Evolutionary conservation across 2,113 vertebrate genomes (phyloP).

Genomic region (Amphiprion ocellaris): DNA sequence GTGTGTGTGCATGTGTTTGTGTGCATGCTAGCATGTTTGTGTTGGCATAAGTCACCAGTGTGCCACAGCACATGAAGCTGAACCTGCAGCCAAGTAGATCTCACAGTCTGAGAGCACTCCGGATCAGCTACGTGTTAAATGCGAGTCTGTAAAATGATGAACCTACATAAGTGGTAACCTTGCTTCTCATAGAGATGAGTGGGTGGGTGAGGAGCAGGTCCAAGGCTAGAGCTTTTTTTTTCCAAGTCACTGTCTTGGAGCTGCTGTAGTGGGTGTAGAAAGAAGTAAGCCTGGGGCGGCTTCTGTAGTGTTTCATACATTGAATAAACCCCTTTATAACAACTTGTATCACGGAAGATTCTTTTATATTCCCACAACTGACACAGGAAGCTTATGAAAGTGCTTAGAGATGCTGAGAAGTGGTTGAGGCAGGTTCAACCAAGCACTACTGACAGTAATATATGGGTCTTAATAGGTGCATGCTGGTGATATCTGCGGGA

Average conservation of each 20-base stretch:
- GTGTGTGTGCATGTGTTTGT: slow-evolving; percentile 52
- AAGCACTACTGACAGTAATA: slow-evolving; percentile 80
- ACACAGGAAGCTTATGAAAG: slow-evolving; percentile 73
- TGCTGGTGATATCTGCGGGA: slow-evolving; percentile 77
- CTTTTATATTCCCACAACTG: slow-evolving; percentile 70
- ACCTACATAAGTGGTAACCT: slow-evolving; percentile 71
- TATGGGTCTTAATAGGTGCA: slow-evolving; percentile 82
- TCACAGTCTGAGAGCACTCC: slow-evolving; percentile 40
- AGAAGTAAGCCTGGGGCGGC: slow-evolving; percentile 62
- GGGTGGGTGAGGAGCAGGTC: slow-evolving; percentile 74
- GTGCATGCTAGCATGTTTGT: slow-evolving; percentile 60
- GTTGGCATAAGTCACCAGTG: slow-evolving; percentile 82
- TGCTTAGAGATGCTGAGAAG: slow-evolving; percentile 68
- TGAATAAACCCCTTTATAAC: slow-evolving; percentile 72
- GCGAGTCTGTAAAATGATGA: slow-evolving; percentile 62
- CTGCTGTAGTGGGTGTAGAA: slow-evolving; percentile 70
- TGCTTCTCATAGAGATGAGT: slow-evolving; percentile 70
- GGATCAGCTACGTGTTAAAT: slow-evolving; percentile 56
- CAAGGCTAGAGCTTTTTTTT: slow-evolving; percentile 61
- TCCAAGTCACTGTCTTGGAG: slow-evolving; percentile 62
- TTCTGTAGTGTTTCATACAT: slow-evolving; percentile 57
- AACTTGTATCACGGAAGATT: slow-evolving; percentile 60
- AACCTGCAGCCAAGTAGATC: slow-evolving; percentile 52
- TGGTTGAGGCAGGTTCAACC: slow-evolving; percentile 76
- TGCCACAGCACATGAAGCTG: slow-evolving; percentile 26